These are phyloP conservation scores for Ormia ochracea DNA, from an alignment of 2,888 invertebrate genomes.

Conservation along the genomic window DNA sequence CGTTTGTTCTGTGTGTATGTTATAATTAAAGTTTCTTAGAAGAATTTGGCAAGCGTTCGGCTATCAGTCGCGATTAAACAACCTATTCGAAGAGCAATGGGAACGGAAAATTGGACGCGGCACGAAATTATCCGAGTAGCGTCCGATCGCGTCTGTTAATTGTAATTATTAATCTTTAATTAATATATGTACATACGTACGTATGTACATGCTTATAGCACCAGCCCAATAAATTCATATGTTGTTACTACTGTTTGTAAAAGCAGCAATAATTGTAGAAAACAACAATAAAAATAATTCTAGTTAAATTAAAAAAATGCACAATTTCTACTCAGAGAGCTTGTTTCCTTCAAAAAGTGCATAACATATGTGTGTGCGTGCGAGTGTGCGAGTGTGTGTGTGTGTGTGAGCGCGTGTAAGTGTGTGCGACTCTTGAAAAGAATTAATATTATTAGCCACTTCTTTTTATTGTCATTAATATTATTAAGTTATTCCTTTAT, in stretches of 20 bases:
- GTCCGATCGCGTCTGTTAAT: slow-evolving; percentile 77
- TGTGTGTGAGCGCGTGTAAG: background rate
- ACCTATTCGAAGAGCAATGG: slow-evolving; percentile 78
- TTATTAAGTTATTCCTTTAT: background rate
- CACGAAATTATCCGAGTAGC: slow-evolving; percentile 78
- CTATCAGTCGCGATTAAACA: slow-evolving; percentile 76
- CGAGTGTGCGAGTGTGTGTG: background rate
- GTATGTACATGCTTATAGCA: too few species aligned
- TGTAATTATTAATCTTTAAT: slow-evolving; percentile 70
- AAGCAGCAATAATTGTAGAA: slow-evolving; percentile 20
- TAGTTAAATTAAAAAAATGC: background rate
- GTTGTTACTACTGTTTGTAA: slow-evolving; percentile 41
- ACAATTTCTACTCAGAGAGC: background rate
- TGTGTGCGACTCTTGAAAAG: background rate
- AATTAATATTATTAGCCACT: slow-evolving; percentile 19
- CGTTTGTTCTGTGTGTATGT: slow-evolving; percentile 73
- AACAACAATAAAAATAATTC: background rate
- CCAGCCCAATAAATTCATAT: slow-evolving; percentile 36
- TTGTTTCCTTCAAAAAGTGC: background rate
- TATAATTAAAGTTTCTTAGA: slow-evolving; percentile 70
- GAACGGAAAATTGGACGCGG: slow-evolving; percentile 78
- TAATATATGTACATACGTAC: too few species aligned
- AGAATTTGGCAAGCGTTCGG: background rate
- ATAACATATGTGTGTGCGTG: too few species aligned
- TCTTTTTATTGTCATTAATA: slow-evolving; percentile 8